phyloP scores from a whole-genome alignment of 2,797 vertebrate genomes.

The Phalloptychus januarius region DNA sequence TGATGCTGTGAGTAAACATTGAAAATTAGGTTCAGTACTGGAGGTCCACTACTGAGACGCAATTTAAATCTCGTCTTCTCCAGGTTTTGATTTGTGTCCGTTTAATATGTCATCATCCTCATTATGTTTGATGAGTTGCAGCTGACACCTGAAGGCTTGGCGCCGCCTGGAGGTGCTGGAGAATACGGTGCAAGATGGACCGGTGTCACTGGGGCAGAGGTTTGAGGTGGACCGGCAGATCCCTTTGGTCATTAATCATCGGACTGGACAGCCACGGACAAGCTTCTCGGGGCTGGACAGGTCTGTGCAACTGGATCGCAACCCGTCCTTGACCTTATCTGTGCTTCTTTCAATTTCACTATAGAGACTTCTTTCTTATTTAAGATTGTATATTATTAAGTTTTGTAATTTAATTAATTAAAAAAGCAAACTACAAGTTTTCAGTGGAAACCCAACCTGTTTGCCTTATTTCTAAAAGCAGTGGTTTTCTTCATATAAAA shows the following conservation, averaged over 20 bases:
- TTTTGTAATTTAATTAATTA: not conserved
- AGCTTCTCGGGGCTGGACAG: constrained; percentile 52
- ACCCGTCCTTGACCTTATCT: constrained; percentile 63
- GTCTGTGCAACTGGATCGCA: constrained; percentile 40
- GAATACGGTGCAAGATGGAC: constrained; percentile 50
- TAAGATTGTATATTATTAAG: not conserved
- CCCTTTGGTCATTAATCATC: constrained; percentile 76
- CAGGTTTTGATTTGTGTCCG: not conserved
- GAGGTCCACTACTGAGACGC: not conserved
- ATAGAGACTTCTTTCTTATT: not conserved
- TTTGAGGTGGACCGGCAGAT: constrained; percentile 52
- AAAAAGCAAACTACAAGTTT: not conserved
- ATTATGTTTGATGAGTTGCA: constrained; percentile 18
- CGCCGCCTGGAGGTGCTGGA: constrained; percentile 50
- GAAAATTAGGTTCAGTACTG: not conserved
- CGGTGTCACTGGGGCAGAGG: constrained; percentile 58
- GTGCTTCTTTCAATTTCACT: not conserved
- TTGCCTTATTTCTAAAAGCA: not conserved
- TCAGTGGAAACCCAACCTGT: not conserved
- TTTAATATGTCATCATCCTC: not conserved
- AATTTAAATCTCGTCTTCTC: not conserved
- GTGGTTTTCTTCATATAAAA: not conserved
- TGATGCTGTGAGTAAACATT: no score
- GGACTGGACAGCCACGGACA: constrained; percentile 62
- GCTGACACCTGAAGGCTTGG: constrained; percentile 15